Evolutionary conservation across 1,140 invertebrate species (phyloP).

Genomic region (Apocrypta bakeri): DNA sequence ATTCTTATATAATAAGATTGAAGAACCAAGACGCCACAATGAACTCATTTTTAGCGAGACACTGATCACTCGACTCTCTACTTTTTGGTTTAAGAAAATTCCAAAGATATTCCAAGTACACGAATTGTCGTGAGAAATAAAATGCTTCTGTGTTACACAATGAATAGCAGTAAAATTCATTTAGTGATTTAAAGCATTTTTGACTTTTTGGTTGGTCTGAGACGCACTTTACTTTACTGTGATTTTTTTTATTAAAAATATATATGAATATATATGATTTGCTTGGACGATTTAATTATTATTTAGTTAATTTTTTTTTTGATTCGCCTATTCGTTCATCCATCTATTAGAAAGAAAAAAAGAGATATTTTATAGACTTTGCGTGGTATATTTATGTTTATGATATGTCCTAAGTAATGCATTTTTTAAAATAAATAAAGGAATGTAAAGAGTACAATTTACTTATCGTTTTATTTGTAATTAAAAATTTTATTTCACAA

Average conservation of each 20-base stretch:
- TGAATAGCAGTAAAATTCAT: slow-evolving; percentile 45
- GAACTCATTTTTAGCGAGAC: slow-evolving; percentile 32
- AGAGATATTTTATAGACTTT: slow-evolving; percentile 49
- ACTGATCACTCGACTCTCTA: slow-evolving; percentile 42
- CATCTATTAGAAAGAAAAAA: neutral
- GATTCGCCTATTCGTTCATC: slow-evolving; percentile 30
- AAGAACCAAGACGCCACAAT: neutral
- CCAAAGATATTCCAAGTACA: slow-evolving; percentile 49
- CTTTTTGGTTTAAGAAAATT: slow-evolving; percentile 46
- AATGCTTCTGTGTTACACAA: slow-evolving; percentile 47
- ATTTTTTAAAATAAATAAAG: slow-evolving; percentile 50
- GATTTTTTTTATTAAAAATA: slow-evolving; percentile 39
- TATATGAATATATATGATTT: neutral
- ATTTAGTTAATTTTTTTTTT: slow-evolving; percentile 32
- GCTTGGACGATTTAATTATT: slow-evolving; percentile 15
- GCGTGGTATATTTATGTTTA: slow-evolving; percentile 45
- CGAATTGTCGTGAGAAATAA: slow-evolving; percentile 26
- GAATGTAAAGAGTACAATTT: slow-evolving; percentile 28
- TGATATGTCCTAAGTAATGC: slow-evolving; percentile 23
- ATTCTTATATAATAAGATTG: slow-evolving; percentile 34
- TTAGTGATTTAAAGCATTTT: slow-evolving; percentile 44
- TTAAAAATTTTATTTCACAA: neutral
- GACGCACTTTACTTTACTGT: slow-evolving; percentile 40
- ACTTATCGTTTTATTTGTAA: slow-evolving; percentile 25
- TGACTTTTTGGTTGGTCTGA: slow-evolving; percentile 1